phyloP scores from a whole-genome alignment of 1,140 invertebrate species.

The Euura lappo region DNA sequence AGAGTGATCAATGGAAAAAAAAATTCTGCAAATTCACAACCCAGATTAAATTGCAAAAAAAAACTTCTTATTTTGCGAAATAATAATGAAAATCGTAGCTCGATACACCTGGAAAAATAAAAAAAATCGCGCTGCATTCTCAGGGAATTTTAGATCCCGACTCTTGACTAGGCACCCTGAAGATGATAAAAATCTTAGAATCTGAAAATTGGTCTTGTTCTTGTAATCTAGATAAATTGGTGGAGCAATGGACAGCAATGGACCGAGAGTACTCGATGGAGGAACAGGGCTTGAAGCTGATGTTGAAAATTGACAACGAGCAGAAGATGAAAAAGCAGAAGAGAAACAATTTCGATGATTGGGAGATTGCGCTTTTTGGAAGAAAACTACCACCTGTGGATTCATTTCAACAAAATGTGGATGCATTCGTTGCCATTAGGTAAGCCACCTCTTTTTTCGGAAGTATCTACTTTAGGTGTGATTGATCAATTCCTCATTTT shows the following conservation, averaged over 20 bases:
- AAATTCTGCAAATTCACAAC: background rate
- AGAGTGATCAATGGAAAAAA: conserved; percentile 1
- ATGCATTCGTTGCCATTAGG: conserved; percentile 54
- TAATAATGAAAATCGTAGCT: too few relatives aligned
- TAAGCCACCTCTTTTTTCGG: conserved; percentile 25
- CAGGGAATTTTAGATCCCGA: too few relatives aligned
- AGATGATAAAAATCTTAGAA: too few relatives aligned
- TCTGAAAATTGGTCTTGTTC: background rate
- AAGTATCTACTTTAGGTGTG: background rate
- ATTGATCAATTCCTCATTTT: conserved; percentile 21
- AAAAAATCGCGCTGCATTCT: too few relatives aligned
- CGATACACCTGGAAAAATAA: too few relatives aligned
- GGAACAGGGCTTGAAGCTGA: conserved; percentile 54
- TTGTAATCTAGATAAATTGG: conserved; percentile 41
- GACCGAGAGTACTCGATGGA: conserved; percentile 53
- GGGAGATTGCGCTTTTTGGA: conserved; percentile 51
- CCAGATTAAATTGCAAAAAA: too few relatives aligned
- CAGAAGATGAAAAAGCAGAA: conserved; percentile 46
- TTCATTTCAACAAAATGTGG: conserved; percentile 48
- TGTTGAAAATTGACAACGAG: conserved; percentile 54
- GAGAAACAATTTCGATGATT: conserved; percentile 44
- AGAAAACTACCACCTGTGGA: conserved; percentile 35
- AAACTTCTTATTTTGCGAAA: too few relatives aligned
- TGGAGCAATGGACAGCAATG: conserved; percentile 47
- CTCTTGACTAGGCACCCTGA: too few relatives aligned